Evolutionary conservation across 2,113 vertebrate genomes (phyloP), one percentile per base, ranked within the genome.

Genomic region (Siniperca knerii): DNA sequence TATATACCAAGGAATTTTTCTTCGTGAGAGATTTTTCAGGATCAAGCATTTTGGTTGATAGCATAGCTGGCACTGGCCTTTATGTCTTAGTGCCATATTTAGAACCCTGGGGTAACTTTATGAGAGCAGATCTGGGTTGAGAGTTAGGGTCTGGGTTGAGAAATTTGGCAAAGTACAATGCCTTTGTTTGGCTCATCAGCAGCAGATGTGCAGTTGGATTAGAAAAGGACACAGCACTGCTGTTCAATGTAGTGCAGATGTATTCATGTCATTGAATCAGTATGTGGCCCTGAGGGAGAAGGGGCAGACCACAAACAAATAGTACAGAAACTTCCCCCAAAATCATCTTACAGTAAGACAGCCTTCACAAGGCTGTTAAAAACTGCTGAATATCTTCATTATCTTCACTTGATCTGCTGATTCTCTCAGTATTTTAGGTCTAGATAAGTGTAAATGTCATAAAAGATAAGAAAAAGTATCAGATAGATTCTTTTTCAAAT

Each of bases 201-300:
- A 87, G 93, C 93, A 94, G 93, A 93, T 94, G 94, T 93, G 89
- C 82, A 88, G 88, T 84, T 92, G 91, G 87, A 94, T 84, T 85
- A 83, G 84, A 80, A 84, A 79, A 77, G 90, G 90, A 92, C 76
- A 84, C 79, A 65, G 67, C 70, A 89, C 90, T 91, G 91, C 84
- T 86, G 88, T 87, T 93, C 83, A 92, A 90, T 92, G 89, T 90
- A 90, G 87, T 88, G 85, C 94, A 95, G 94, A 95, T 94, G 94
- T 92, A 92, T 75, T 92, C 90, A 87, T 93, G 90, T 93, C 93
- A 94, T 68, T 89, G 90, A 92, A 93, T 92, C 88, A 95, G 87
- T 94, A 94, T 95, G 93, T 90, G 84, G 79, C 79, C 86, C 72
- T 46, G n/a, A 21, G 91, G 90, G 87, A 83, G 54, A 81, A 64